Base-by-base conservation (phyloP, 2,888 invertebrate species). In the Eupsilia transversa region DNA sequence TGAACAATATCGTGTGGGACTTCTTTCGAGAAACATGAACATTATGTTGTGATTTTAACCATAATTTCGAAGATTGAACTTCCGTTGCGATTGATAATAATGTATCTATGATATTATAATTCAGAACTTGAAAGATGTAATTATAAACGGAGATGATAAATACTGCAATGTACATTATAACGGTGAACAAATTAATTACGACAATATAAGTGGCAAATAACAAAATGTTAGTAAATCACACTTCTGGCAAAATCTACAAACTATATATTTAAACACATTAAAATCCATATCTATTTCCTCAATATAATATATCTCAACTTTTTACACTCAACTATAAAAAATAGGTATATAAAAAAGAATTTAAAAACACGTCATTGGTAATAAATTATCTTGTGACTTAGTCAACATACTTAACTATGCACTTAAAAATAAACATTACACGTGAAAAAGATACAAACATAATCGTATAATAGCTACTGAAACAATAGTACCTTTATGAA, bases 321-420 rank as follows among this genome's bases (percentile, higher is more conserved):
- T 94, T 90, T 93, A 94, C 92, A 94, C 90, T 91, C 89, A 91
- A 91, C 92, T 94, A 92, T 93, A 94, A 93, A 94, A 94, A 94
- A 93, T 89, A 92, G 87, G 89, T 89, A 91, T 89, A 91, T 91
- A 92, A 91, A 93, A 94, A 94, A 92, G 91, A 94, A 93, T 94
- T 95, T 92, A 94, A 95, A 95, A 96, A 95, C 94, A 94, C 93
- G 93, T 96, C 96, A 96, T 96, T 96, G 96, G 96, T 96, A 96
- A 96, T 96, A 96, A 96, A 95, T 96, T 96, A 96, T 95, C 92
- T 95, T 91, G 95, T 96, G 96, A 96, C 96, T 96, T 96, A 96
- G 96, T 96, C 95, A 95, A 94, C 94, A 91, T 93, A 91, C 92
- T 93, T 91, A 94, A 89, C 89, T 93, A 94, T 86, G 83, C 86